These are phyloP conservation scores for Drosophila cognata DNA, from an alignment of 2,888 invertebrate genomes.

Conservation along the genomic window DNA sequence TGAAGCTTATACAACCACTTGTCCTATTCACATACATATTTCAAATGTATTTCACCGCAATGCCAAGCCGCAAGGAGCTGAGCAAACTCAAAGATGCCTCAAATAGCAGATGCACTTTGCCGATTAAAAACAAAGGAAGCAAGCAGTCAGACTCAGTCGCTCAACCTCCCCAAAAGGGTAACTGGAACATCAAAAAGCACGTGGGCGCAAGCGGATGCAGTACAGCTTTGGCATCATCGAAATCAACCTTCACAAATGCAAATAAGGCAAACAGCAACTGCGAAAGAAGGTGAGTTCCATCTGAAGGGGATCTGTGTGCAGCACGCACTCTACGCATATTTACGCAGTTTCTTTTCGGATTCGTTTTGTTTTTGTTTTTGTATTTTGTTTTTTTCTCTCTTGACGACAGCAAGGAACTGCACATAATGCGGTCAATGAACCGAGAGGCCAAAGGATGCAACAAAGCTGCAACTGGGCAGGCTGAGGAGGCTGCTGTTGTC, in stretches of 20 bases:
- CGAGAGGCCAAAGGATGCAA: slow-evolving; percentile 55
- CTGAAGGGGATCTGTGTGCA: slow-evolving; percentile 25
- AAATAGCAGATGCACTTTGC: slow-evolving; percentile 63
- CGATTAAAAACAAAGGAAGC: slow-evolving; percentile 72
- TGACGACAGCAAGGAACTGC: slow-evolving; percentile 36
- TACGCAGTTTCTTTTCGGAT: slow-evolving; percentile 63
- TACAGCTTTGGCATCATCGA: slow-evolving; percentile 37
- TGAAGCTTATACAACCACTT: not conserved
- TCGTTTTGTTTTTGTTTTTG: slow-evolving; percentile 20
- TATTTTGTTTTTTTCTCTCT: slow-evolving; percentile 15
- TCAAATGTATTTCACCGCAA: slow-evolving; percentile 12
- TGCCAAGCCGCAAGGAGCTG: slow-evolving; percentile 40
- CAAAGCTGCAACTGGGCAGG: slow-evolving; percentile 28
- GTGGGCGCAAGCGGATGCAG: slow-evolving; percentile 32
- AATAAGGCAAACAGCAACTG: slow-evolving; percentile 64
- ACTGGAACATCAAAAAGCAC: slow-evolving; percentile 62
- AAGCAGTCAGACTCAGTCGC: slow-evolving; percentile 8
- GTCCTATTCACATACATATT: not conserved
- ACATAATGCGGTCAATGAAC: slow-evolving; percentile 79
- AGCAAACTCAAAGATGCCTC: slow-evolving; percentile 29
- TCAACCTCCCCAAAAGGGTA: slow-evolving; percentile 33
- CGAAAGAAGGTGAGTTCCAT: slow-evolving; percentile 14
- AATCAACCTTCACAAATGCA: slow-evolving; percentile 68
- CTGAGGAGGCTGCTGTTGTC: slow-evolving; percentile 24
- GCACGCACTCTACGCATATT: slow-evolving; percentile 60